Percentiles rank a stretch among this genome's conserved stretches.
Evolutionary conservation across 1,140 invertebrate genomes (phyloP).

Genomic region (Rhagoletis zephyria): DNA sequence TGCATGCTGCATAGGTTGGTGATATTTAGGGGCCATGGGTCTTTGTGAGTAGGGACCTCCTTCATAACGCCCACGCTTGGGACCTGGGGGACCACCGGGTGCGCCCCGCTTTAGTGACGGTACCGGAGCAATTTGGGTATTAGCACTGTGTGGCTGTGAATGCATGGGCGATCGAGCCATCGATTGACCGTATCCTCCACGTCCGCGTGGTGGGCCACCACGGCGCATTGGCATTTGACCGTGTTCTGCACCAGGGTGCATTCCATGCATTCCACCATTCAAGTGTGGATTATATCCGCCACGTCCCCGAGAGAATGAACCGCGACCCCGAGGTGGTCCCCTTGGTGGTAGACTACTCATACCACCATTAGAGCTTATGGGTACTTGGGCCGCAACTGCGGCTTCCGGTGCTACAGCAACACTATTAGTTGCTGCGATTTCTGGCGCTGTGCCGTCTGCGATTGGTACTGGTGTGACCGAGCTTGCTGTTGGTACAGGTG

Average conservation of each 20-base stretch:
- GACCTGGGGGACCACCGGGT: conserved; percentile 68
- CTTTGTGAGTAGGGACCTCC: conserved; percentile 69
- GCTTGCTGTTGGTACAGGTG: conserved; percentile 65
- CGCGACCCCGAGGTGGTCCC: conserved; percentile 63
- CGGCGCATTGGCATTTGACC: conserved; percentile 64
- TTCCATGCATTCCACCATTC: conserved; percentile 64
- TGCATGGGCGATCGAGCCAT: conserved; percentile 71
- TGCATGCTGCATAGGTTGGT: conserved; percentile 66
- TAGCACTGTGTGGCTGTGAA: conserved; percentile 70
- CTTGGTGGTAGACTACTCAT: conserved; percentile 62
- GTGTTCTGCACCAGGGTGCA: conserved; percentile 63
- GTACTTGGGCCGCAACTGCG: conserved; percentile 58
- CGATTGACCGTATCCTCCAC: conserved; percentile 70
- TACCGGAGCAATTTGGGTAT: conserved; percentile 72
- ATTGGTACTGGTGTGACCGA: conserved; percentile 56
- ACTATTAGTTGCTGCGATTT: conserved; percentile 20
- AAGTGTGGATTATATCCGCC: conserved; percentile 69
- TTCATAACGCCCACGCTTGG: conserved; percentile 71
- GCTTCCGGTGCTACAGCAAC: conserved; percentile 42
- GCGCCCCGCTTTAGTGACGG: conserved; percentile 71
- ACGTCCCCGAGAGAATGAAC: conserved; percentile 58
- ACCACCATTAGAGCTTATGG: conserved; percentile 59
- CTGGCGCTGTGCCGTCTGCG: conserved; percentile 38
- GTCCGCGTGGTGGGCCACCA: conserved; percentile 66
- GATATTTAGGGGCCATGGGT: conserved; percentile 71